Conservation (phyloP, 1,140 invertebrate genomes). For the Nautilus pompilius region DNA sequence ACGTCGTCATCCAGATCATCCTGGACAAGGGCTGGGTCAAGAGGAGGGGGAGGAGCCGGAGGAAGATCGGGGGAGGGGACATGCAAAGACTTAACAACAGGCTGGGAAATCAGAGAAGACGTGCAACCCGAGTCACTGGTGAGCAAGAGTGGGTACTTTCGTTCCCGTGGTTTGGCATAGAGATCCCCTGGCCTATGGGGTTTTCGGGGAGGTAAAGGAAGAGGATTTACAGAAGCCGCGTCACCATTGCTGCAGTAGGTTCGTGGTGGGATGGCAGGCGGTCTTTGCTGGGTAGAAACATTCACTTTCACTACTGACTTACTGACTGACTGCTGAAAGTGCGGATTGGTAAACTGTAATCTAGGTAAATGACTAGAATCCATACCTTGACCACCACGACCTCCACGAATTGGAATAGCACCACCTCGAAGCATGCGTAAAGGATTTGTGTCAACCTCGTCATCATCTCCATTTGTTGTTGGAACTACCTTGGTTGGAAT, state of each 20-base stretch:
- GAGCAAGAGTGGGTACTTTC: constrained; percentile 75
- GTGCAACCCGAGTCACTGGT: constrained; percentile 9
- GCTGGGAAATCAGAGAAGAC: constrained; percentile 5
- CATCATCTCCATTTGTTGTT: constrained; percentile 23
- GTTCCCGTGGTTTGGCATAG: constrained; percentile 68
- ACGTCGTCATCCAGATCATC: constrained; percentile 6
- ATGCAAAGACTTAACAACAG: constrained; percentile 6
- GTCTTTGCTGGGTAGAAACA: too few relatives aligned
- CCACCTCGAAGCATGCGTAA: constrained; percentile 66
- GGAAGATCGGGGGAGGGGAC: constrained; percentile 8
- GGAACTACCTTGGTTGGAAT: constrained; percentile 28
- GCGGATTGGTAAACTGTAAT: constrained; percentile 24
- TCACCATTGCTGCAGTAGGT: constrained; percentile 33
- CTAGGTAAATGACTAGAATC: constrained; percentile 35
- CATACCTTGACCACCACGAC: constrained; percentile 43
- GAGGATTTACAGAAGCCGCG: constrained; percentile 20
- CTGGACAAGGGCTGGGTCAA: constrained; percentile 2
- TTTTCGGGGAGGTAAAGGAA: constrained; percentile 78
- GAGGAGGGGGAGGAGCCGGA: constrained; percentile 7
- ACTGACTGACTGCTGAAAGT: constrained; percentile 31
- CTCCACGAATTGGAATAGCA: constrained; percentile 41
- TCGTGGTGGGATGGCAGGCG: constrained; percentile 30
- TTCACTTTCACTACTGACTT: too few relatives aligned
- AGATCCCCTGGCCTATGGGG: constrained; percentile 65
- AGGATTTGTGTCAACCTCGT: constrained; percentile 65